Conservation (phyloP, 2,888 invertebrate species). For the Sericinus montela region DNA sequence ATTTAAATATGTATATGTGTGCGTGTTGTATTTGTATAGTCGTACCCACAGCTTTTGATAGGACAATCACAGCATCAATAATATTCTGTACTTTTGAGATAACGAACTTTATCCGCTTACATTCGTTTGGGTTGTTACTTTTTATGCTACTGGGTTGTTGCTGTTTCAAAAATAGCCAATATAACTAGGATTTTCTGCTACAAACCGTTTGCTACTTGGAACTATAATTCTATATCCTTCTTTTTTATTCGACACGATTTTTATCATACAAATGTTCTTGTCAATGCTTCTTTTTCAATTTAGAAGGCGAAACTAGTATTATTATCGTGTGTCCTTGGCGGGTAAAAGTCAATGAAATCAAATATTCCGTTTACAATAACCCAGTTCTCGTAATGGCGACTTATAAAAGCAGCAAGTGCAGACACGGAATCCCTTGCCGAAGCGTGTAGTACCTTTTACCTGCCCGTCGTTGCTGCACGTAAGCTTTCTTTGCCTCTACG, state of each 20-base stretch:
- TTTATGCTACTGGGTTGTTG: neutral
- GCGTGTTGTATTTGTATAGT: too few species aligned
- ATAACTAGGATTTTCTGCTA: conserved; percentile 10
- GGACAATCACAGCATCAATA: conserved; percentile 47
- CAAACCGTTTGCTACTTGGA: too few species aligned
- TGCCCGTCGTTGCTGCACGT: conserved; percentile 70
- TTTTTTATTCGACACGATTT: too few species aligned
- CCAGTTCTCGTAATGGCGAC: conserved; percentile 68
- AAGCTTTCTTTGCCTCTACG: conserved; percentile 51
- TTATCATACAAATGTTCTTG: too few species aligned
- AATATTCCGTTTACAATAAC: conserved; percentile 71
- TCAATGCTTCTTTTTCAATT: neutral
- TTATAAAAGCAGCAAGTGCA: conserved; percentile 62
- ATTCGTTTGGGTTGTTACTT: conserved; percentile 21
- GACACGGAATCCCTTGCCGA: conserved; percentile 41
- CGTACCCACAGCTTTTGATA: conserved; percentile 25
- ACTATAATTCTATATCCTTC: too few species aligned
- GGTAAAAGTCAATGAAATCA: conserved; percentile 69
- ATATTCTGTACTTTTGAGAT: conserved; percentile 29
- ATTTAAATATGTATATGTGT: too few species aligned
- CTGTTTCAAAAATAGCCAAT: conserved; percentile 3
- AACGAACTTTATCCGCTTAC: conserved; percentile 19
- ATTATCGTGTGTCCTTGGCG: conserved; percentile 64
- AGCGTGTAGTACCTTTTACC: conserved; percentile 55
- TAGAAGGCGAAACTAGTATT: conserved; percentile 28